These are phyloP conservation scores for Rhynchonycteris naso DNA, from an alignment of 2,797 vertebrate genomes.

Conservation along the genomic window DNA sequence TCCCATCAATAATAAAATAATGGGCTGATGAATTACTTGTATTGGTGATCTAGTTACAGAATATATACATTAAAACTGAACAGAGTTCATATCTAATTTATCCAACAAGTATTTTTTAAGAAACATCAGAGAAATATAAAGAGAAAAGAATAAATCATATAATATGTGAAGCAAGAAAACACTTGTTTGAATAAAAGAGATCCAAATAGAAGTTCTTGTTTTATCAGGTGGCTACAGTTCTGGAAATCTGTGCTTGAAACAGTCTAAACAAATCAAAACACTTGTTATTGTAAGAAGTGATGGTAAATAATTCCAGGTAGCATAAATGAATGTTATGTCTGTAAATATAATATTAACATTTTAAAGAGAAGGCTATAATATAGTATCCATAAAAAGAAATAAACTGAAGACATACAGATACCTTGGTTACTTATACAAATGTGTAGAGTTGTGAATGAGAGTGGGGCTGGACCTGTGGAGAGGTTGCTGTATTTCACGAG, in stretches of 20 bases:
- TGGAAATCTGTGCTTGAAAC: not conserved
- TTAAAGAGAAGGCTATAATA: not conserved
- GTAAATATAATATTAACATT: not conserved
- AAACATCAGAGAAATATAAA: not conserved
- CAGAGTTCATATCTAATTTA: not conserved
- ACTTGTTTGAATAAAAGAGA: not conserved
- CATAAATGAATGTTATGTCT: not conserved
- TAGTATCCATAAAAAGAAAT: not conserved
- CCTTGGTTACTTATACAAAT: not conserved
- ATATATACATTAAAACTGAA: slow-evolving; percentile 14
- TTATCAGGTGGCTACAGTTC: not conserved
- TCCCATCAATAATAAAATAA: not conserved
- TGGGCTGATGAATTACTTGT: not conserved
- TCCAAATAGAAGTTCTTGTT: not conserved
- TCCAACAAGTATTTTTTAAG: not conserved
- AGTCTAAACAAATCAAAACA: not conserved
- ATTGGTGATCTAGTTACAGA: not conserved
- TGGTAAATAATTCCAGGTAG: not conserved
- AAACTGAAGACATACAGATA: not conserved
- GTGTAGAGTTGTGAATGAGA: not conserved
- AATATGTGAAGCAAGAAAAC: not conserved
- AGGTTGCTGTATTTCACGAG: fast-evolving
- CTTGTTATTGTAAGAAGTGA: not conserved
- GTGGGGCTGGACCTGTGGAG: too few species aligned
- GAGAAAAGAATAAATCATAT: not conserved